These are phyloP conservation scores for Lochmaea capreae DNA, from an alignment of 2,888 invertebrate genomes.

Conservation along the genomic window DNA sequence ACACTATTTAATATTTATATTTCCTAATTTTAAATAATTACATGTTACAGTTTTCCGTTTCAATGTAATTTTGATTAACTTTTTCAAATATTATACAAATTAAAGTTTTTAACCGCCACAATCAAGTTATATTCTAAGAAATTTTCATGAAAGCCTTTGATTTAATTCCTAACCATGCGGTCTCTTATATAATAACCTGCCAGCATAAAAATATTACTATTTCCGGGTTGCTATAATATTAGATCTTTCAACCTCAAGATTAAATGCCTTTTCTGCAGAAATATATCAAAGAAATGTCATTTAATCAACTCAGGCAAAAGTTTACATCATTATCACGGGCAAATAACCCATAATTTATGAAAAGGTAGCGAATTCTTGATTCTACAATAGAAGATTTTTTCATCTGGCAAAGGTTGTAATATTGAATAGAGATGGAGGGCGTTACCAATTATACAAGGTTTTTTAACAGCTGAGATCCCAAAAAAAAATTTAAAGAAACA, in stretches of 20 bases:
- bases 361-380: conserved; percentile 36
- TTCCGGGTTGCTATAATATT: conserved; percentile 25
- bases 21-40: too few species aligned
- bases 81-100: too few species aligned
- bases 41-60: too few species aligned
- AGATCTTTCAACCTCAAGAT: conserved; percentile 26
- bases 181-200: conserved; percentile 20
- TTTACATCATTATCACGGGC: conserved; percentile 43
- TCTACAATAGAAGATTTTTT: conserved; percentile 8
- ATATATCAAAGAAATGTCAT: conserved; percentile 40
- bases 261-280: conserved; percentile 34
- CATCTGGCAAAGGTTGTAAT: neutral
- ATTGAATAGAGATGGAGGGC: conserved; percentile 6
- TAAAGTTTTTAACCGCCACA: too few species aligned
- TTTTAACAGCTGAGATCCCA: too few species aligned
- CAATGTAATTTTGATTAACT: too few species aligned
- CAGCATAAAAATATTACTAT: conserved; percentile 23
- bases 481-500: too few species aligned
- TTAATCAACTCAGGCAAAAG: conserved; percentile 44
- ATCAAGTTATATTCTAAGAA: neutral
- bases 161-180: neutral
- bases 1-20: too few species aligned
- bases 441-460: too few species aligned
- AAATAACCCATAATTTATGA: conserved; percentile 44
- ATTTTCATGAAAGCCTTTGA: neutral